Evolutionary conservation across 2,113 vertebrate species (phyloP), one percentile per base, ranked within the genome.

Genomic region (Seriola aureovittata): DNA sequence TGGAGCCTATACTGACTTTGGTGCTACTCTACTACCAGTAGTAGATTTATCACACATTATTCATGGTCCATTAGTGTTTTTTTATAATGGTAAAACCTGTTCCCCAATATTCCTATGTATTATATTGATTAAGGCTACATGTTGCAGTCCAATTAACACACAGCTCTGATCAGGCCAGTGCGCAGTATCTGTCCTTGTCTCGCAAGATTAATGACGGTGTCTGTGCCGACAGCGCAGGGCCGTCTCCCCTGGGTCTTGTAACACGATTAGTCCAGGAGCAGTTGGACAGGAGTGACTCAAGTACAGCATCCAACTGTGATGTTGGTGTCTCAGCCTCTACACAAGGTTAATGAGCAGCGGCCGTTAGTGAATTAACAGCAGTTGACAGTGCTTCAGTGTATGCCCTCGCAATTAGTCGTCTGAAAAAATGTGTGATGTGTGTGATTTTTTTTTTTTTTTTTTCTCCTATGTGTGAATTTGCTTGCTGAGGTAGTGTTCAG

Each of bases 271-370:
- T 84, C 76, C 70, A 76, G 81, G 77, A 57, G 85, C 82, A 62
- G 76, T 88, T 59, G 59, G 71, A 79, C 86, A 89, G 64, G 58
- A 89, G 85, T 91, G 88, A 89, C 73, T 91, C 76, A 71, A 81
- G 67, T 80, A 21, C 50, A 84, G 75, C 81, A 48, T 74, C 63
- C 21, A 38, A 62, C 81, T 77, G 65, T 62, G 71, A 85, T 85
- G 75, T 76, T 63, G 71, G 78, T 63, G 64, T 65, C 68, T 89
- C 73, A 71, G 82, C 79, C 58, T 85, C 77, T 36, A 66, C 23
- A 38, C 86, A 88, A 91, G 87, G 88, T 90, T 89, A 87, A 92
- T 80, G 73, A 88, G 85, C 78, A 59, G 83, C 65, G 0, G 42
- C 54, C 57, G 34, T 75, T 48, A 67, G 58, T 87, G 86, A 91